Evolutionary conservation across 2,888 invertebrate genomes (phyloP).

Genomic region (Sipha maydis): DNA sequence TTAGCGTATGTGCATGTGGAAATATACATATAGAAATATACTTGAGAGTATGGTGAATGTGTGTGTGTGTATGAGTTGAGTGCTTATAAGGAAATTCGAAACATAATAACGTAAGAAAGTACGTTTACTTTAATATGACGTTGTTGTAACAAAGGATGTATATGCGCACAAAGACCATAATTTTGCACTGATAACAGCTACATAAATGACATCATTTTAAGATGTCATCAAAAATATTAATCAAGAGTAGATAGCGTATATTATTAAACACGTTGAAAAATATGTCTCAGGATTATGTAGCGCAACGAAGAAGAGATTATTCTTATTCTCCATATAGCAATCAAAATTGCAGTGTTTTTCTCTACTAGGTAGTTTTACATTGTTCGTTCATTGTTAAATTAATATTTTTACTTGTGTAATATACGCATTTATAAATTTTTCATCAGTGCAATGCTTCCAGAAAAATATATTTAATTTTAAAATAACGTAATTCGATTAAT

Average conservation of each 20-base stretch:
- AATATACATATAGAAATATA: not conserved
- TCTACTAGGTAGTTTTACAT: not conserved
- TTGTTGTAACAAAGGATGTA: not conserved
- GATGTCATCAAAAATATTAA: constrained; percentile 9
- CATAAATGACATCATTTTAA: not conserved
- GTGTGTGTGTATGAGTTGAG: not conserved
- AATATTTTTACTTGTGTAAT: not conserved
- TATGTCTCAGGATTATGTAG: not conserved
- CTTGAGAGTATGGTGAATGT: not conserved
- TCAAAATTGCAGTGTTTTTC: not conserved
- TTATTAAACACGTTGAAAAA: not conserved
- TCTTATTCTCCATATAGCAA: not conserved
- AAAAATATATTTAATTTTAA: not conserved
- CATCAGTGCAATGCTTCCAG: not conserved
- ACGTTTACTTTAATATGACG: not conserved
- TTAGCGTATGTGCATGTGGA: not conserved
- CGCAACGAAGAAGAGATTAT: not conserved
- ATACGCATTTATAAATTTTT: too few relatives aligned
- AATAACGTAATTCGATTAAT: not conserved
- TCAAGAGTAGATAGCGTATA: not conserved
- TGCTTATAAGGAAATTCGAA: not conserved
- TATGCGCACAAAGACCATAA: not conserved
- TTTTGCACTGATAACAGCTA: not conserved
- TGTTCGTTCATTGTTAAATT: not conserved
- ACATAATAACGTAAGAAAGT: not conserved